Percentiles rank a stretch among this genome's conserved stretches.
Evolutionary conservation across 2,888 invertebrate genomes (phyloP).

Genomic region (Augochlorella aurata): DNA sequence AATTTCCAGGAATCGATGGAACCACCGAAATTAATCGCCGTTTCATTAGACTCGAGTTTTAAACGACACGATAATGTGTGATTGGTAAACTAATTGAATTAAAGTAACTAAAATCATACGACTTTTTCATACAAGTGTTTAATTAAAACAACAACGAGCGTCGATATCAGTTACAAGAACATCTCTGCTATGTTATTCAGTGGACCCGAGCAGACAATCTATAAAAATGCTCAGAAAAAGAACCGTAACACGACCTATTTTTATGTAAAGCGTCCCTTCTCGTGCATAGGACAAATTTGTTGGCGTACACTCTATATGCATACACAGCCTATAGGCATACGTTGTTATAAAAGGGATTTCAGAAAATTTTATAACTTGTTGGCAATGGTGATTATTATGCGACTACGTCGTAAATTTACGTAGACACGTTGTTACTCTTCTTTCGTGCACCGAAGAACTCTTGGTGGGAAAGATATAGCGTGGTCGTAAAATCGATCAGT

Average conservation of each 20-base stretch:
- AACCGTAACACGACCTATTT: background rate
- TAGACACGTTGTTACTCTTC: conserved; percentile 47
- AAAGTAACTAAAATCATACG: background rate
- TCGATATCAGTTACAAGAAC: background rate
- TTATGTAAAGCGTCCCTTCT: background rate
- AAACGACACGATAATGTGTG: background rate
- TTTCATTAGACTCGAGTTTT: background rate
- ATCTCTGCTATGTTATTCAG: background rate
- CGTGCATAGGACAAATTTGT: conserved; percentile 16
- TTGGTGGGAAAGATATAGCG: conserved; percentile 11
- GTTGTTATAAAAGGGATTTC: conserved; percentile 66
- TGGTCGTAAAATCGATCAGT: conserved; percentile 11
- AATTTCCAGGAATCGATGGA: background rate
- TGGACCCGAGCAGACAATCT: background rate
- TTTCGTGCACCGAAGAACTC: conserved; percentile 42
- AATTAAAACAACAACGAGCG: background rate
- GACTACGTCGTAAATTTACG: conserved; percentile 55
- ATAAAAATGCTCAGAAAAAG: background rate
- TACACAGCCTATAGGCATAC: conserved; percentile 48
- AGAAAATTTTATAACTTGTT: conserved; percentile 71
- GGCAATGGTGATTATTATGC: conserved; percentile 61
- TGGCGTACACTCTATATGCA: conserved; percentile 34
- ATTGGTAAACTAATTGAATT: background rate
- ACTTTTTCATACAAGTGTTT: background rate
- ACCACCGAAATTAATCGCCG: background rate